Conservation (phyloP, 1,140 invertebrate species). For the Anthonomus grandis region DNA sequence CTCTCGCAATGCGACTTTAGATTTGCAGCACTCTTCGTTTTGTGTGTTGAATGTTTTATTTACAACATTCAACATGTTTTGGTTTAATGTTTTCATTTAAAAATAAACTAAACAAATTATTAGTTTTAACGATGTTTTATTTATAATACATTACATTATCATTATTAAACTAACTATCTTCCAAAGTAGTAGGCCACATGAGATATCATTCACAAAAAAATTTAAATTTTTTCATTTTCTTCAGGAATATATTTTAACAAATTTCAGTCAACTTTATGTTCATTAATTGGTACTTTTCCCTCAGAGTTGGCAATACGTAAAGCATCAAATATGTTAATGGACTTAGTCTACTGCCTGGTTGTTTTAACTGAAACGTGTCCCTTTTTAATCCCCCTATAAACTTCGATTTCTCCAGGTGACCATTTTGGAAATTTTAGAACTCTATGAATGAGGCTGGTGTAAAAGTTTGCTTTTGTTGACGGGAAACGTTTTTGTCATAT, state of each 20-base stretch:
- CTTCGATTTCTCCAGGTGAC: background rate
- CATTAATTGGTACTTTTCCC: constrained; percentile 2
- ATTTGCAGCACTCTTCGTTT: no score
- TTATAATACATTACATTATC: no score
- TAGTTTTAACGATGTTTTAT: no score
- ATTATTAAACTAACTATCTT: no score
- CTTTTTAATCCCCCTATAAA: constrained; percentile 3
- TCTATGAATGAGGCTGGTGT: constrained; percentile 1
- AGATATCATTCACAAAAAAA: background rate
- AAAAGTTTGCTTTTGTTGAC: constrained; percentile 6
- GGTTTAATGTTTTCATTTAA: no score
- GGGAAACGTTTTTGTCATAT: background rate
- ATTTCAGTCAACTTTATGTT: background rate
- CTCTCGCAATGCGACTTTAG: no score
- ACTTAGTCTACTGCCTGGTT: background rate
- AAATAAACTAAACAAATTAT: no score
- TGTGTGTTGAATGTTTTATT: no score
- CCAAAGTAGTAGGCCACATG: background rate
- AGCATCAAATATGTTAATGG: constrained; percentile 1
- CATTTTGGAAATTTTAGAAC: background rate
- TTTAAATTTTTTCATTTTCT: background rate
- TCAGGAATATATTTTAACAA: no score
- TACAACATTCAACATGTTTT: no score
- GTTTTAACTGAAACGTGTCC: constrained; percentile 1
- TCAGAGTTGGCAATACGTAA: background rate